Percentiles rank a stretch among this genome's conserved stretches.
Conservation (phyloP, 2,113 vertebrate genomes). For the Ceratotherium simum region DNA sequence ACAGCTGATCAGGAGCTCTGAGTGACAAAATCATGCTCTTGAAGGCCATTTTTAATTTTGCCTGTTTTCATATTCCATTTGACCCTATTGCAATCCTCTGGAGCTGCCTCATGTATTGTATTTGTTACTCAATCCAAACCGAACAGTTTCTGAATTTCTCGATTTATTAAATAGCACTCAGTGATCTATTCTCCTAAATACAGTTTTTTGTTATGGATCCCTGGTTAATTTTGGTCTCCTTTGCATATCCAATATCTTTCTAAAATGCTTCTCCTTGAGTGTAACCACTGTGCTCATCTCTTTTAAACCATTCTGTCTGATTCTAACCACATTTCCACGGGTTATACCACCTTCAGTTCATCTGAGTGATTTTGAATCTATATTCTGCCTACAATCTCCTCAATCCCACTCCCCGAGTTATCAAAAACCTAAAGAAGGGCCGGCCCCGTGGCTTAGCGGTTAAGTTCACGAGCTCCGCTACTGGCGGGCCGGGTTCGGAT, state of each 20-base stretch:
- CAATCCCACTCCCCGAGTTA: neutral
- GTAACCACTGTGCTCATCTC: neutral
- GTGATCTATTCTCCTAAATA: conserved; percentile 15
- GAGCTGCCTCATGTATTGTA: neutral
- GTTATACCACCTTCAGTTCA: neutral
- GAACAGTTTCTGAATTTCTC: neutral
- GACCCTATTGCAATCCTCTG: neutral
- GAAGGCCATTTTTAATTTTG: neutral
- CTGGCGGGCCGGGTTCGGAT: too few relatives aligned
- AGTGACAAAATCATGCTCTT: neutral
- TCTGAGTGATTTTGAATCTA: neutral
- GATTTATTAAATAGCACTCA: neutral
- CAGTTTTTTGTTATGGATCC: neutral
- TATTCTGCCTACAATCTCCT: neutral
- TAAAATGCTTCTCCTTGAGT: neutral
- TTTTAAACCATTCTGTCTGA: neutral
- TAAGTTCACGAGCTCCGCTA: too few relatives aligned
- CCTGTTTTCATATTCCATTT: neutral
- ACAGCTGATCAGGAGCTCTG: neutral
- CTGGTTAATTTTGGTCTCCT: neutral
- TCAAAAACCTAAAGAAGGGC: neutral
- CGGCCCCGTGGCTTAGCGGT: too few relatives aligned
- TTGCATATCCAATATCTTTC: neutral
- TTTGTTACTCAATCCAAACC: neutral
- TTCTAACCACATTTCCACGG: neutral